phyloP scores from a whole-genome alignment of 2,888 invertebrate genomes.

The Dorcus parallelipipedus region DNA sequence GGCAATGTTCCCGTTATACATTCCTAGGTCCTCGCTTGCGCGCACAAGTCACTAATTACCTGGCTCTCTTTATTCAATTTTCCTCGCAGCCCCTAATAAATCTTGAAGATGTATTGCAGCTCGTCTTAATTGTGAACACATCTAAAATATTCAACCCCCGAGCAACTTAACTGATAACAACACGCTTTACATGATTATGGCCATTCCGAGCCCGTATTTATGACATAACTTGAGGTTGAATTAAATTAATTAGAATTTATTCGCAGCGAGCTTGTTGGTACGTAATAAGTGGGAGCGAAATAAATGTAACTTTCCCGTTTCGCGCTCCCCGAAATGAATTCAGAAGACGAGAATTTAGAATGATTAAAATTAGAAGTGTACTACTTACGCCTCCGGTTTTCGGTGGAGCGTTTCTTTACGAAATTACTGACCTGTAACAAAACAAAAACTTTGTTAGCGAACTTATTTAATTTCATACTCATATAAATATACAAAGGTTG shows the following conservation, averaged over 20 bases:
- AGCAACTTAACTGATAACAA: not conserved
- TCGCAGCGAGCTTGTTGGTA: conserved; percentile 14
- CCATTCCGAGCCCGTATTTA: conserved; percentile 1
- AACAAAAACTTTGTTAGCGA: too few relatives aligned
- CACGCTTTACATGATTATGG: not conserved
- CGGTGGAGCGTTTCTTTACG: too few relatives aligned
- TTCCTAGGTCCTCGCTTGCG: conserved; percentile 33
- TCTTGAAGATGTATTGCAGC: conserved; percentile 25
- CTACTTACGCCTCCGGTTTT: too few relatives aligned
- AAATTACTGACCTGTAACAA: too few relatives aligned
- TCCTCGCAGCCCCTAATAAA: conserved; percentile 28
- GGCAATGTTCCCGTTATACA: conserved; percentile 42
- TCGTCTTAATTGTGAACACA: conserved; percentile 24
- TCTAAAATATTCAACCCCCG: conserved; percentile 15
- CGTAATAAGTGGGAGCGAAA: conserved; percentile 13
- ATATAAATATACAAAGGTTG: too few relatives aligned
- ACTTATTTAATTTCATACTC: too few relatives aligned
- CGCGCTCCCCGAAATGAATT: too few relatives aligned
- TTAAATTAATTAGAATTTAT: conserved; percentile 20
- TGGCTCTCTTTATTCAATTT: conserved; percentile 40
- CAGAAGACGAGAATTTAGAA: too few relatives aligned
- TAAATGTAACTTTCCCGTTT: conserved; percentile 4
- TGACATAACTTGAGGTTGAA: conserved; percentile 1
- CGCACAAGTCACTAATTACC: conserved; percentile 41
- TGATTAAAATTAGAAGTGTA: too few relatives aligned